Base-by-base conservation (phyloP, 2,888 invertebrate species). In the Resseliella maxima region DNA sequence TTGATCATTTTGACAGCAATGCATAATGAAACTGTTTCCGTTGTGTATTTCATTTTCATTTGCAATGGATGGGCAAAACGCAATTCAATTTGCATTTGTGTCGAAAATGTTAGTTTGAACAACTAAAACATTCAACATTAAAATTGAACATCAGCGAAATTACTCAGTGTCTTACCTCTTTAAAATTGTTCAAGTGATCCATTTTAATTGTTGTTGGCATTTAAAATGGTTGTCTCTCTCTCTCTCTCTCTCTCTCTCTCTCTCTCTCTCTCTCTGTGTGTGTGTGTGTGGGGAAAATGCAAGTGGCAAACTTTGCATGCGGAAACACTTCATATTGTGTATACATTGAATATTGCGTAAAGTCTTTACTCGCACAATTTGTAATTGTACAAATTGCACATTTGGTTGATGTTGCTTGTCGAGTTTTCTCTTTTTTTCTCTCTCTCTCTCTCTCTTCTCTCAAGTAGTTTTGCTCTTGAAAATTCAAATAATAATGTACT, bases 1-100 rank as follows among this genome's bases (percentile, higher is more conserved):
- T 72, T 72, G 27, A 72, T 31, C 72, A n/a, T 72, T 72, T 72
- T 72, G 72, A 72, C 72, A 72, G 72, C 31, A n/a, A n/a, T 15
- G 72, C 1, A 72, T 27, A 24, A 72, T 31, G 46, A 50, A n/a
- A n/a, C n/a, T n/a, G n/a, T n/a, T n/a, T n/a, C n/a, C n/a, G n/a
- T n/a, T n/a, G n/a, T n/a, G n/a, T n/a, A n/a, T n/a, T n/a, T n/a
- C n/a, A n/a, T n/a, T n/a, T n/a, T n/a, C n/a, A n/a, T n/a, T n/a
- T n/a, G n/a, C n/a, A n/a, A n/a, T n/a, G n/a, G n/a, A n/a, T n/a
- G n/a, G n/a, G n/a, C n/a, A n/a, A n/a, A 18, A 1, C 8, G 46
- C 46, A 50, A 6, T 15, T 50, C 46, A 18, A 50, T 2, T 50
- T 50, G 46, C 8, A 50, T 50, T n/a, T n/a, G n/a, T 50, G 46